A percentile compares a stretch with the other conserved stretches of the same genome.
Conservation (phyloP, 2,888 invertebrate species). For the Yponomeuta sedellus region DNA sequence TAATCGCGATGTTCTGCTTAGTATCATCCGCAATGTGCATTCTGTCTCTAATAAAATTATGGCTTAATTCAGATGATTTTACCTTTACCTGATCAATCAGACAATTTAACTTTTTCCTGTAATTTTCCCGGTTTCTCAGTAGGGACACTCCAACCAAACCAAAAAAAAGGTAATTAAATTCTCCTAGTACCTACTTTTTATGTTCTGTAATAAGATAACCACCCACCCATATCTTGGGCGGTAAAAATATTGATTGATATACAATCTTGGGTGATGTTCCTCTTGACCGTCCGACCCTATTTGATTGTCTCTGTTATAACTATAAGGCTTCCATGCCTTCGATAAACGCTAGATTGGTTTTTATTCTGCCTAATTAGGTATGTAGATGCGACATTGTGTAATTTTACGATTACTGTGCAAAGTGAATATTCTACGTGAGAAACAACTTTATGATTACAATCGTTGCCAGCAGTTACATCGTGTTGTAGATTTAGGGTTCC, state of each 20-base stretch:
- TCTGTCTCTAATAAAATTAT: no score
- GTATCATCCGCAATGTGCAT: no score
- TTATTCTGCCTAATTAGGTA: neutral
- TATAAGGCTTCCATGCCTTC: neutral
- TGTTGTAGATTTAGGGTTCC: neutral
- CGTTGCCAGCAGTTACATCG: neutral
- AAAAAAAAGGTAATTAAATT: no score
- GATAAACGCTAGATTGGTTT: neutral
- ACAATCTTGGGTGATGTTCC: constrained; percentile 3
- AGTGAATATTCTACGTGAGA: neutral
- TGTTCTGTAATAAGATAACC: no score
- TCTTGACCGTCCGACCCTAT: neutral
- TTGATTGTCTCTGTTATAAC: constrained; percentile 1
- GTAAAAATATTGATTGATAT: no score
- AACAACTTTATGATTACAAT: neutral
- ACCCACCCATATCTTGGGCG: no score
- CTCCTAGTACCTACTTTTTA: no score
- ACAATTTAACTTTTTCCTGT: no score
- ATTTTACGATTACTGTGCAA: neutral
- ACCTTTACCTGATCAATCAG: no score
- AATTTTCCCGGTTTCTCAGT: no score
- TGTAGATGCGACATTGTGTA: neutral
- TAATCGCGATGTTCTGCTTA: neutral
- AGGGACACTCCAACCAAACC: no score
- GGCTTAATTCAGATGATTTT: no score